Conservation (phyloP, 2,888 invertebrate species). For the Drosophila kuntzei region DNA sequence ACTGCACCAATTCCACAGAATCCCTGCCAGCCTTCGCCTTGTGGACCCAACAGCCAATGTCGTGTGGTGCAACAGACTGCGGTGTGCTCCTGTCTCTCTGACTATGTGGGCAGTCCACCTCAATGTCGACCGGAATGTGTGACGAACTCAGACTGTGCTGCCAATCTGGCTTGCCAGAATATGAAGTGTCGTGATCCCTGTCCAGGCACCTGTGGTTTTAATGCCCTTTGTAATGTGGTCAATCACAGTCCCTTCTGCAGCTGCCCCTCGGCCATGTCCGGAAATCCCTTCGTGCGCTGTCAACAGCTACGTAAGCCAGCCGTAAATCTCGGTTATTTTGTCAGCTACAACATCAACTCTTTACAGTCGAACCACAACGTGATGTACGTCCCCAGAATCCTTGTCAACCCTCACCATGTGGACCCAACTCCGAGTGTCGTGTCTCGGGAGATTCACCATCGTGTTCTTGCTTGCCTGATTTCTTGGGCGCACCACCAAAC, state of each 20-base stretch:
- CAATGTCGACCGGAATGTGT: conserved; percentile 91
- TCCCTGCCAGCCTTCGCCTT: conserved; percentile 90
- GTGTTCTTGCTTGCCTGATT: conserved; percentile 88
- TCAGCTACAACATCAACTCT: conserved; percentile 16
- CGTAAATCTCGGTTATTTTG: background rate
- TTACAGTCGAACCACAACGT: conserved; percentile 68
- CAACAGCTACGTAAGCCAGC: conserved; percentile 84
- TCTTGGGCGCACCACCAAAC: conserved; percentile 88
- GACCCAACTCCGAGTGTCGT: conserved; percentile 90
- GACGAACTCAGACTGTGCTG: conserved; percentile 90
- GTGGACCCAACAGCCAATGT: conserved; percentile 90
- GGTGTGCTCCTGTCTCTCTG: conserved; percentile 88
- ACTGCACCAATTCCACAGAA: conserved; percentile 86
- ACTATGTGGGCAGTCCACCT: conserved; percentile 90
- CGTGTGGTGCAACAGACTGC: conserved; percentile 88
- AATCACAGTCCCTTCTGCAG: conserved; percentile 91
- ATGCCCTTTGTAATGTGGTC: conserved; percentile 90
- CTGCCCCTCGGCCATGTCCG: conserved; percentile 89
- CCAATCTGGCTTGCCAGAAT: conserved; percentile 89
- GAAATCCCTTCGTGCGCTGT: conserved; percentile 89
- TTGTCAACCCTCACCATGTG: conserved; percentile 90
- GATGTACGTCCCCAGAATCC: conserved; percentile 85
- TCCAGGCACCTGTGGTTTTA: conserved; percentile 90
- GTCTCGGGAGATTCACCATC: conserved; percentile 84
- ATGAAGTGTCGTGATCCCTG: conserved; percentile 91